Evolutionary conservation across 2,797 vertebrate genomes (phyloP).

Genomic region (Trachurus trachurus): DNA sequence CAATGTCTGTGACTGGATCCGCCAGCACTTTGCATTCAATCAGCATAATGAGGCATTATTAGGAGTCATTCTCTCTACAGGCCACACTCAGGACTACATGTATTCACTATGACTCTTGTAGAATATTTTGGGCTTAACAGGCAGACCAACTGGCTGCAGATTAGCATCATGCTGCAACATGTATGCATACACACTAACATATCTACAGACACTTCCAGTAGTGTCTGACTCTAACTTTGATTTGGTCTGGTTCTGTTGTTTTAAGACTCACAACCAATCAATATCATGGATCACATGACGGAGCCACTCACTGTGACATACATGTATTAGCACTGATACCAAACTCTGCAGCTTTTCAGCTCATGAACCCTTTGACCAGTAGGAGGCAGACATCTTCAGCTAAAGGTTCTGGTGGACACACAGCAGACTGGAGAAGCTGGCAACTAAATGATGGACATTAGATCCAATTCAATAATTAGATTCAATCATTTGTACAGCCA

Average conservation of each 20-base stretch:
- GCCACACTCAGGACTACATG: conserved; percentile 36
- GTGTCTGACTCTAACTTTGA: background rate
- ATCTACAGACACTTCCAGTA: background rate
- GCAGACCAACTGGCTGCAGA: conserved; percentile 27
- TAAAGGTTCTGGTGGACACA: background rate
- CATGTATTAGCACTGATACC: background rate
- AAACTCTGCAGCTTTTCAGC: background rate
- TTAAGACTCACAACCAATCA: conserved; percentile 1
- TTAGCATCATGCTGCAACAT: conserved; percentile 7
- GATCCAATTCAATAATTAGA: background rate
- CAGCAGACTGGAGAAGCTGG: background rate
- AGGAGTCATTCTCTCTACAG: conserved; percentile 46
- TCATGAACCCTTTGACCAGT: too few species aligned
- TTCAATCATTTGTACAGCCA: background rate
- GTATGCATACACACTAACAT: background rate
- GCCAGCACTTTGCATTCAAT: conserved; percentile 34
- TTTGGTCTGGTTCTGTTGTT: conserved; percentile 6
- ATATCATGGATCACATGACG: background rate
- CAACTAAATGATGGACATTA: background rate
- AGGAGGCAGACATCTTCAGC: too few species aligned
- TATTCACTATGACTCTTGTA: background rate
- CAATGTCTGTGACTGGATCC: conserved; percentile 36
- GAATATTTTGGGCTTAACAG: conserved; percentile 45
- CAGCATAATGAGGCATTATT: conserved; percentile 51
- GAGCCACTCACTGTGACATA: background rate